These are phyloP conservation scores for Dicrostonyx torquatus DNA, from an alignment of 2,797 vertebrate genomes.

Conservation along the genomic window DNA sequence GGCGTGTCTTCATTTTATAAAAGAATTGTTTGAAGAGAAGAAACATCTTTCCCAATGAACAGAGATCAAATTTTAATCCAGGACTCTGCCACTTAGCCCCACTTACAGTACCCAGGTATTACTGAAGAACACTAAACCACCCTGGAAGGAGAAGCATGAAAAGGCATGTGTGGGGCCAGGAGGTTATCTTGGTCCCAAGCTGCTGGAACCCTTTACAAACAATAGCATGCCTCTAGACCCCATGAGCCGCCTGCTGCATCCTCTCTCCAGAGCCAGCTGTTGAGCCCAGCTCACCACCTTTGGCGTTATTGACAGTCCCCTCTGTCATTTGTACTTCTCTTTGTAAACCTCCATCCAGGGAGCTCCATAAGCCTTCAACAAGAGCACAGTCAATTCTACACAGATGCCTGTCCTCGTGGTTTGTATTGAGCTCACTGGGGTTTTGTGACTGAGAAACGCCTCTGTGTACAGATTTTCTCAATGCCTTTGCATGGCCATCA, in stretches of 20 bases:
- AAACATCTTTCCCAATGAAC: not conserved
- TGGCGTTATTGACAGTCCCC: not conserved
- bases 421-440: slow-evolving; percentile 32
- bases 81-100: not conserved
- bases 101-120: not conserved
- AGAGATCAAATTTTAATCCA: not conserved
- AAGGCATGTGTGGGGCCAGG: too few relatives aligned
- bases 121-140: not conserved
- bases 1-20: not conserved
- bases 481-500: slow-evolving; percentile 44
- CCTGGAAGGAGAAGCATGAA: not conserved
- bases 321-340: not conserved
- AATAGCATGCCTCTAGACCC: not conserved
- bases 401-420: not conserved
- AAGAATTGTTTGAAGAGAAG: not conserved
- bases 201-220: not conserved
- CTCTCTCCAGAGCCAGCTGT: not conserved
- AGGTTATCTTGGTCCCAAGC: not conserved
- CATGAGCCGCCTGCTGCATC: not conserved
- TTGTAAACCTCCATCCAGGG: not conserved
- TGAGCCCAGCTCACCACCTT: not conserved
- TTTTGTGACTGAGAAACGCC: not conserved
- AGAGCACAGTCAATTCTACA: not conserved
- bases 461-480: not conserved
- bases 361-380: not conserved